These are phyloP conservation scores for Chrysopa pallens DNA, from an alignment of 1,140 invertebrate species.

Conservation along the genomic window DNA sequence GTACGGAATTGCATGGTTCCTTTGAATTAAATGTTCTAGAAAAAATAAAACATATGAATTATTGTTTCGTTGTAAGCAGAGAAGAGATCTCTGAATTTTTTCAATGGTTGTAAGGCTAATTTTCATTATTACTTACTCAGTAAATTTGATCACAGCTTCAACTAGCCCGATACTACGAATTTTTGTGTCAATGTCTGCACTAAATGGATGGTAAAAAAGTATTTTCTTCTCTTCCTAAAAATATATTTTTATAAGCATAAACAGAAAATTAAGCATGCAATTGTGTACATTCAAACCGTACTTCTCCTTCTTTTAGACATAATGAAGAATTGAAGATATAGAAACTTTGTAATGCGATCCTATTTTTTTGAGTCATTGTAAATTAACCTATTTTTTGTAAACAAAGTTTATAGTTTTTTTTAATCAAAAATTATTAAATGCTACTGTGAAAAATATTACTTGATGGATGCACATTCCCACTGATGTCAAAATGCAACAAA, in stretches of 20 bases:
- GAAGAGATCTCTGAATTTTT: no score
- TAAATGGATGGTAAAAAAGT: slow-evolving; percentile 67
- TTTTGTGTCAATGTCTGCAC: slow-evolving; percentile 60
- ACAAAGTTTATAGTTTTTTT: no score
- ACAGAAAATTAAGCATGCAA: background rate
- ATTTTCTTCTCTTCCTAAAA: slow-evolving; percentile 79
- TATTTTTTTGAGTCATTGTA: background rate
- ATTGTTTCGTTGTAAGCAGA: slow-evolving; percentile 1
- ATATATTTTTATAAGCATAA: slow-evolving; percentile 2
- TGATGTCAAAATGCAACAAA: no score
- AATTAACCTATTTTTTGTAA: no score
- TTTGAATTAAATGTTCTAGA: slow-evolving; percentile 69
- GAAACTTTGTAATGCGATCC: background rate
- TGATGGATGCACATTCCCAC: no score
- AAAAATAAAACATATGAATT: slow-evolving; percentile 13
- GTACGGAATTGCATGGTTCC: slow-evolving; percentile 60
- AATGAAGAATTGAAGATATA: slow-evolving; percentile 2
- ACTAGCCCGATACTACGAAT: slow-evolving; percentile 80
- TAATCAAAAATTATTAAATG: no score
- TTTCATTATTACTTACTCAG: slow-evolving; percentile 44
- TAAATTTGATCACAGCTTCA: slow-evolving; percentile 84
- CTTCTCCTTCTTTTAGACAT: slow-evolving; percentile 1
- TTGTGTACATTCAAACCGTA: background rate
- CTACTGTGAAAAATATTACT: no score
- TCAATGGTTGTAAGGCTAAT: slow-evolving; percentile 1